Evolutionary conservation across 2,888 invertebrate genomes (phyloP), one percentile per base, ranked within the genome.

Genomic region (Agonopterix heracliana): DNA sequence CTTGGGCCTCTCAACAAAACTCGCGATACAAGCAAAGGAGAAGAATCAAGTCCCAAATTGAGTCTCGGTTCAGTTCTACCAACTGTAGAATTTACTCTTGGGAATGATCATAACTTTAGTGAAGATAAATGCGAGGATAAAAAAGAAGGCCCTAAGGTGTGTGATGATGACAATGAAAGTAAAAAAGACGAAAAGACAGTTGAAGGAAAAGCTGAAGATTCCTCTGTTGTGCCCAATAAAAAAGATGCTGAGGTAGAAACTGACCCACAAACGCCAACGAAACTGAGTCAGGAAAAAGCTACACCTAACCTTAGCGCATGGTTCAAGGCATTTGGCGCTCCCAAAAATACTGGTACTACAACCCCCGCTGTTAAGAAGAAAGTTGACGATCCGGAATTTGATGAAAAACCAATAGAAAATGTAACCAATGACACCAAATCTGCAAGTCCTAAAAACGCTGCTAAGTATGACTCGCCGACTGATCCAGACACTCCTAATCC

Each of bases 281-380:
- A 85, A 61, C 84, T 79, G 14, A 90, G 90, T 54, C 90, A 92
- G 63, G 90, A 91, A 54, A 93, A 93, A 71, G 93, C 94, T 12
- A 94, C 95, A 36, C 96, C 96, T 1, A 96, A 96, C 81, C 87
- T 96, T 49, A 96, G 95, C 71, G 96, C 96, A 34, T 97, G 96
- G 96, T 95, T 96, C 55, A 96, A 96, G 79, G 96, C 96, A 0
- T 96, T 97, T 71, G 96, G 96, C 9, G 94, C 94, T 0, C 96
- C 96, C 0, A 96, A 96, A 79, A 90, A 89, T 53, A 86, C 91
- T 1, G 64, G 79, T 9, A 44, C 95, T 1, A 83, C 88, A 41
- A 72, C 89, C 5, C 41, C 41, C 5, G 61, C 72, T 1, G 34
- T 50, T 12, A 90, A 90, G 44, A 94, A 93, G 71, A 94, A 93